phyloP scores from a whole-genome alignment of 1,140 invertebrate genomes.

The Ladona fulva region DNA sequence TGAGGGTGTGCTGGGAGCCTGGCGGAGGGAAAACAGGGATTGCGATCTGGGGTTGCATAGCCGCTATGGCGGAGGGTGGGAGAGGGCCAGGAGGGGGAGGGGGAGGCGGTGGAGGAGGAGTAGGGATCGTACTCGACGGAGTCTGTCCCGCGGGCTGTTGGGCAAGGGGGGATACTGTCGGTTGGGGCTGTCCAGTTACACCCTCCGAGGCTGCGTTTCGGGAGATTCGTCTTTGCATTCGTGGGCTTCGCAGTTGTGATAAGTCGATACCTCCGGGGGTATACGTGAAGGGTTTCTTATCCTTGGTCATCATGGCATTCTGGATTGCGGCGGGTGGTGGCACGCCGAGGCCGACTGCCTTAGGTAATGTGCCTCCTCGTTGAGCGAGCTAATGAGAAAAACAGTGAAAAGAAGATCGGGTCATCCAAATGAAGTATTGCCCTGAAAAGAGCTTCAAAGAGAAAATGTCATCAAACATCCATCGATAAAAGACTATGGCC shows the following conservation, averaged over 20 bases:
- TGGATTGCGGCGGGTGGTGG: conserved; percentile 82
- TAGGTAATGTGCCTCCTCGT: conserved; percentile 27
- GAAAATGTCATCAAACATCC: too few species aligned
- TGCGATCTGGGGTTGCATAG: conserved; percentile 54
- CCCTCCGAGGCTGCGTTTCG: conserved; percentile 47
- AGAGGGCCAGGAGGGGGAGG: conserved; percentile 33
- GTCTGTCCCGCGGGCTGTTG: conserved; percentile 38
- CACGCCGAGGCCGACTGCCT: conserved; percentile 17
- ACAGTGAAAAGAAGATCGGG: too few species aligned
- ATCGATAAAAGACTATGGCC: too few species aligned
- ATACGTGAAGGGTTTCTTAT: conserved; percentile 92
- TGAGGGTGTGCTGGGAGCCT: conserved; percentile 42
- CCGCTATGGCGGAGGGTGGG: conserved; percentile 42
- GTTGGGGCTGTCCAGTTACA: conserved; percentile 41
- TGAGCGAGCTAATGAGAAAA: conserved; percentile 22
- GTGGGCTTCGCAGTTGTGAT: conserved; percentile 77
- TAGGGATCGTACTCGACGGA: conserved; percentile 28
- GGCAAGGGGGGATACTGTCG: conserved; percentile 34
- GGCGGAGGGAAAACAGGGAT: conserved; percentile 55
- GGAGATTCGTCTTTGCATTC: conserved; percentile 73
- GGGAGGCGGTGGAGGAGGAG: conserved; percentile 11
- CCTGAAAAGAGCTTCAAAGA: too few species aligned
- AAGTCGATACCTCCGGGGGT: conserved; percentile 85
- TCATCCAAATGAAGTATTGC: too few species aligned
- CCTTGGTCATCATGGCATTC: conserved; percentile 89